Base-by-base conservation (phyloP, 2,888 invertebrate genomes). In the Dasypolia templi region DNA sequence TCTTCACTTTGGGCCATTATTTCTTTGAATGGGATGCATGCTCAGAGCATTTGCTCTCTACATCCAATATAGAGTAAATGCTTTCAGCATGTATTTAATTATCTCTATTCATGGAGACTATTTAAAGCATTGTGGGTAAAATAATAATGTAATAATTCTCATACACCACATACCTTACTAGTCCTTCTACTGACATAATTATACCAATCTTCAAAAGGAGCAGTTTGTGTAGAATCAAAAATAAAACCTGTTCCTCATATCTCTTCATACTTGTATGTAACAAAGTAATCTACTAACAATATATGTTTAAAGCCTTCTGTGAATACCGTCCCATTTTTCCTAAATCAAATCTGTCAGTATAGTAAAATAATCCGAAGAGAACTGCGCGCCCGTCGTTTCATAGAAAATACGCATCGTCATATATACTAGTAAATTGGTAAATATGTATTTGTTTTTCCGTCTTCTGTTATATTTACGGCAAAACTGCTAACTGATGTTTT, bases 221-320 rank as follows among this genome's bases (percentile, higher is more conserved):
- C 22, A 29, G 9, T 56, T 55, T 77, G 78, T 55, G 44, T 77
- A 46, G 64, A 0, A 44, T 63, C 1, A 35, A 49, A 51, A 39
- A 22, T 69, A 39, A 66, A 83, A 71, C 44, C n/a, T n/a, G n/a
- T n/a, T n/a, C n/a, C n/a, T n/a, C n/a, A n/a, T n/a, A n/a, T n/a
- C n/a, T n/a, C n/a, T n/a, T n/a, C n/a, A n/a, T n/a, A n/a, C n/a
- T n/a, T n/a, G n/a, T n/a, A n/a, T n/a, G n/a, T 14, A 35, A 69
- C 68, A 77, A 77, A 62, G 17, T 58, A 68, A 56, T 51, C 14
- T 17, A 26, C 26, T 44, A 72, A 82, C 82, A 82, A 73, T 69
- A 39, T 29, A 22, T 81, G 79, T 83, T 79, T 72, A 17, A 51
- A 62, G 26, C 53, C 29, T 81, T 63, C 62, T 66, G 9, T 42